Percentiles rank a stretch among this genome's conserved stretches.
phyloP scores from a whole-genome alignment of 35 echinoderm and acorn worm species.

The Amphiura filiformis region DNA sequence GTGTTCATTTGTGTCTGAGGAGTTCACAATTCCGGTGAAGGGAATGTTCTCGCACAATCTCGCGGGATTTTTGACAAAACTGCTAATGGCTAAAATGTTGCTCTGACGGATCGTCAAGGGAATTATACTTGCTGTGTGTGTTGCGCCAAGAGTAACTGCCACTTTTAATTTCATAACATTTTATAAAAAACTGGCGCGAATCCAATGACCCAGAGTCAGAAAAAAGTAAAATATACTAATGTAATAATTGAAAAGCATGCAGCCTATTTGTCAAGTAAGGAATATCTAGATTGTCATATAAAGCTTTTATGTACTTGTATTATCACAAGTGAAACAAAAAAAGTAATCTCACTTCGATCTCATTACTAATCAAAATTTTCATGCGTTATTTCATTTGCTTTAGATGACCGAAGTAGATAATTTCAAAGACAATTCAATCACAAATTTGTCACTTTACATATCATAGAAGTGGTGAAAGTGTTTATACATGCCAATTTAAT shows the following conservation, averaged over 20 bases:
- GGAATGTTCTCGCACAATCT: background rate
- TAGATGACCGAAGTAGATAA: conserved; percentile 4
- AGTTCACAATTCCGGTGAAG: conserved; percentile 8
- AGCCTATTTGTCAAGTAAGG: background rate
- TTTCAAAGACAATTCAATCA: conserved; percentile 3
- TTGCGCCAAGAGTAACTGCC: background rate
- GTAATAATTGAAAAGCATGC: conserved; percentile 5
- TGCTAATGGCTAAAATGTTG: background rate
- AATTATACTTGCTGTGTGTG: background rate
- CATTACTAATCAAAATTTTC: conserved; percentile 1
- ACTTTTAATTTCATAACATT: conserved; percentile 3
- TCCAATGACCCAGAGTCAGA: background rate
- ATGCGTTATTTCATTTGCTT: background rate
- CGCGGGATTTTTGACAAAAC: background rate
- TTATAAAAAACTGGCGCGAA: background rate
- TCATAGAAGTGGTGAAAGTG: background rate
- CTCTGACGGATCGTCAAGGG: background rate
- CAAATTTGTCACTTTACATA: conserved; percentile 13
- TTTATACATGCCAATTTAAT: conserved; percentile 4
- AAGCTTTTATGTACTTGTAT: background rate
- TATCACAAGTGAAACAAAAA: background rate
- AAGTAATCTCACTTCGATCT: background rate
- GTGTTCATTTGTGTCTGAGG: background rate
- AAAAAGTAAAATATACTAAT: background rate
- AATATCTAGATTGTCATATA: background rate